phyloP scores from a whole-genome alignment of 2,888 invertebrate species.

The Apomyelois bistriatella region DNA sequence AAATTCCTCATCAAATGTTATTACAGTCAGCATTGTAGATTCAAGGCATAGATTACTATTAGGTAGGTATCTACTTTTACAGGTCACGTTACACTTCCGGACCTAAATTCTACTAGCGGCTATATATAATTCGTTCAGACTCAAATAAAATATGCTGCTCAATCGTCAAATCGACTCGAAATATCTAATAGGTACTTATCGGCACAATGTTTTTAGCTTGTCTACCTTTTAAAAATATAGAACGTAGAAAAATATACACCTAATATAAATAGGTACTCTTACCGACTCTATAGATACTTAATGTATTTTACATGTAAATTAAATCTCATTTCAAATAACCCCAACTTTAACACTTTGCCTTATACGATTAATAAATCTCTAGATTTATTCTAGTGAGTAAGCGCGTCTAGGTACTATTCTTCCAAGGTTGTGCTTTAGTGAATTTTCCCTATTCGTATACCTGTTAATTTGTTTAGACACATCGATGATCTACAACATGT shows the following conservation, averaged over 20 bases:
- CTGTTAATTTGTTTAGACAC: constrained; percentile 41
- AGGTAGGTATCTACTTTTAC: background rate
- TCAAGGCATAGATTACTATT: background rate
- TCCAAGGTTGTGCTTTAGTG: constrained; percentile 80
- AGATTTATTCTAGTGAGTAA: constrained; percentile 71
- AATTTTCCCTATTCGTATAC: constrained; percentile 61
- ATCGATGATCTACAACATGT: constrained; percentile 43
- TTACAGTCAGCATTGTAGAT: constrained; percentile 1
- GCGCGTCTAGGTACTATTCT: constrained; percentile 77
- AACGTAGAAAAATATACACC: constrained; percentile 20
- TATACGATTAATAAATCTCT: constrained; percentile 64
- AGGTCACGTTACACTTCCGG: background rate
- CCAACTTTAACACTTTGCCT: constrained; percentile 77
- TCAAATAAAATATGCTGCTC: background rate
- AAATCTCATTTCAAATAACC: constrained; percentile 57
- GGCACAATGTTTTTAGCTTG: constrained; percentile 18
- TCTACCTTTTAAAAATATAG: constrained; percentile 17
- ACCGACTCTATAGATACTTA: constrained; percentile 22
- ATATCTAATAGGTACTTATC: constrained; percentile 4
- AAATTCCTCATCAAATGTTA: background rate
- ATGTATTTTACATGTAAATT: constrained; percentile 30
- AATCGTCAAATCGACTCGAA: background rate
- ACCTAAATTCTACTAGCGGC: background rate
- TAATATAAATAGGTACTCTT: constrained; percentile 21
- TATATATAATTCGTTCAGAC: background rate